Evolutionary conservation across 2,113 vertebrate genomes (phyloP).

Genomic region (Pedetes capensis): DNA sequence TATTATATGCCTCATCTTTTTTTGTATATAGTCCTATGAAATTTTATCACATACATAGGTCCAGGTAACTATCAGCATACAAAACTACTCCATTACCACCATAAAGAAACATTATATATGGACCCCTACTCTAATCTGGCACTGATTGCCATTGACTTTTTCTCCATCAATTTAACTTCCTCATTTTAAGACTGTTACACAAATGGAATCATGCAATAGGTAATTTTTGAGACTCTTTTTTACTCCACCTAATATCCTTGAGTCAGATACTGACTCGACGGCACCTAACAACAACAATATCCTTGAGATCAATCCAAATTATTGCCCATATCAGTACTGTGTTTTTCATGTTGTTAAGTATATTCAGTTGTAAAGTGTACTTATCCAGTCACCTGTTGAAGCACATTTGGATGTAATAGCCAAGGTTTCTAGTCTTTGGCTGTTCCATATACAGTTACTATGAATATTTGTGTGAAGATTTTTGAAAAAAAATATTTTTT

Average conservation of each 20-base stretch:
- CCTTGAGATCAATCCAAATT: not conserved
- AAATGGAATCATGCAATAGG: not conserved
- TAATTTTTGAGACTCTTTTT: not conserved
- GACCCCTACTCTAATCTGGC: not conserved
- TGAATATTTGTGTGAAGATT: not conserved
- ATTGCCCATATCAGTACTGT: not conserved
- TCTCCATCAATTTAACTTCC: not conserved
- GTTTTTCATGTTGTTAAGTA: not conserved
- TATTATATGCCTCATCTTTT: not conserved
- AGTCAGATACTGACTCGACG: too few relatives aligned
- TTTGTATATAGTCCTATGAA: not conserved
- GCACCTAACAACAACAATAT: too few relatives aligned
- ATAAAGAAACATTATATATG: not conserved
- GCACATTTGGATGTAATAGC: not conserved
- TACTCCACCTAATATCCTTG: not conserved
- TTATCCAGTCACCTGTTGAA: not conserved
- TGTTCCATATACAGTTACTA: not conserved
- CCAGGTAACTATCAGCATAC: not conserved
- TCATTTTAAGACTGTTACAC: not conserved
- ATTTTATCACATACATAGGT: not conserved
- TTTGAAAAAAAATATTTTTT: not conserved
- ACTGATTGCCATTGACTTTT: not conserved
- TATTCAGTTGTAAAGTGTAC: too few relatives aligned
- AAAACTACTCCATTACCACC: not conserved
- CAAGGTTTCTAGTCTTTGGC: not conserved